Base-by-base conservation (phyloP, 2,113 vertebrate species). In the Copsychus sechellarum region DNA sequence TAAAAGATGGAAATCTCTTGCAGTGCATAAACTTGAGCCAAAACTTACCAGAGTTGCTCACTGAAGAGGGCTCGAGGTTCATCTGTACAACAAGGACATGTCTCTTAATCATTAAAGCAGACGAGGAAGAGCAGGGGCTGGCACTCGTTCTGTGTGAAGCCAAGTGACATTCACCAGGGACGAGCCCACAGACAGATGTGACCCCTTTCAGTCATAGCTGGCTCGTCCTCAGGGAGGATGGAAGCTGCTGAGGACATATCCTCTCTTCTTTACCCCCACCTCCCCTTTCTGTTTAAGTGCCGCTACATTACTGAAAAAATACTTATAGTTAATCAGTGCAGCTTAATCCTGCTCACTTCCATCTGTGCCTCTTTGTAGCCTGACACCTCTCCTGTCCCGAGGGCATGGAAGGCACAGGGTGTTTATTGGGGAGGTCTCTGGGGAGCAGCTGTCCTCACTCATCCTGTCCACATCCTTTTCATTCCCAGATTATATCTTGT, bases 391-490 rank as follows among this genome's bases (percentile, higher is more conserved):
- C 79, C 70, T 86, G 84, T 91, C 95, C 94, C 0, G 18, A n/a
- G 96, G 92, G 90, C 94, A 82, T 58, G 88, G 90, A 77, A 91
- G 86, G 62, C 3, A 1, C 81, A 88, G 74, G 77, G 81, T 57
- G 43, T 83, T 94, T 71, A 90, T 60, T 51, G 50, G 16, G 56
- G 74, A 83, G 23, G 43, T 93, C 90, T 54, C 95, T 54, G 66
- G 93, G 92, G 94, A 97, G 54, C 92, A 95, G 83, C 95, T 95
- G 94, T 97, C 96, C 93, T 78, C 91, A 95, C 2, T 92, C 90
- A 97, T 82, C 70, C 88, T 60, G 70, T 91, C 93, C 84, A 50
- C 2, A 1, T 85, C 85, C 89, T 85, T 89, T 94, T 95, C 87
- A 43, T 90, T 94, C 92, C 90, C 72, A 83, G 95, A 95, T 95